A percentile compares a stretch with the other conserved stretches of the same genome.
These are phyloP conservation scores for Tetramorium alpestre DNA, from an alignment of 1,140 invertebrate genomes.

Conservation along the genomic window DNA sequence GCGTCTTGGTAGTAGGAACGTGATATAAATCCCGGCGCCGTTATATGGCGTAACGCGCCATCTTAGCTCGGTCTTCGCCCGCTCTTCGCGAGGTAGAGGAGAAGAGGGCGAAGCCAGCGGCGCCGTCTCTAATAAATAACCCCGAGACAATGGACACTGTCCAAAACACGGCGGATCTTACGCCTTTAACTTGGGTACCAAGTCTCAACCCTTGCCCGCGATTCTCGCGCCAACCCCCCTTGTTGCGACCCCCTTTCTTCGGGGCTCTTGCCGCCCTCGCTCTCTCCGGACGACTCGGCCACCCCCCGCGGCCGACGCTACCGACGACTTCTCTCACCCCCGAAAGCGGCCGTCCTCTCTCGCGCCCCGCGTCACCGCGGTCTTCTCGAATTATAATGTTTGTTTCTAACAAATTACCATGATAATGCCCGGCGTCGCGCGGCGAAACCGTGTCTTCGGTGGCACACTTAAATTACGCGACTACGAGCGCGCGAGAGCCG, in stretches of 20 bases:
- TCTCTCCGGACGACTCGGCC: constrained; percentile 32
- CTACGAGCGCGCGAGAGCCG: constrained; percentile 44
- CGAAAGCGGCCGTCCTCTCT: constrained; percentile 3
- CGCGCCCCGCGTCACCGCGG: constrained; percentile 34
- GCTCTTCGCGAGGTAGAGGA: constrained; percentile 37
- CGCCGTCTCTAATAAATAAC: constrained; percentile 84
- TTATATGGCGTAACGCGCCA: constrained; percentile 68
- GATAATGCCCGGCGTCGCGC: constrained; percentile 82
- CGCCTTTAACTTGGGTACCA: constrained; percentile 82
- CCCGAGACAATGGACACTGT: constrained; percentile 86
- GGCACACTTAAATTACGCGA: constrained; percentile 83
- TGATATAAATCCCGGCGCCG: constrained; percentile 74
- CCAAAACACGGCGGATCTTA: constrained; percentile 85
- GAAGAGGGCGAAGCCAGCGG: constrained; percentile 55
- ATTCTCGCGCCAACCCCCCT: not conserved
- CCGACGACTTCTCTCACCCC: constrained; percentile 45
- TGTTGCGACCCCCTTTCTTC: constrained; percentile 63
- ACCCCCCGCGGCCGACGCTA: constrained; percentile 25
- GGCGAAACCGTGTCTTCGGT: constrained; percentile 82
- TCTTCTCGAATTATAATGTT: constrained; percentile 84
- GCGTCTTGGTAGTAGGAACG: constrained; percentile 72
- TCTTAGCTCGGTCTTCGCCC: constrained; percentile 73
- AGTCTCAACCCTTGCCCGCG: constrained; percentile 80
- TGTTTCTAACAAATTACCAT: constrained; percentile 87
- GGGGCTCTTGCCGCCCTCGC: constrained; percentile 50